phyloP scores from a whole-genome alignment of 1,140 invertebrate species.

The Lamellibrachia luymesi region DNA sequence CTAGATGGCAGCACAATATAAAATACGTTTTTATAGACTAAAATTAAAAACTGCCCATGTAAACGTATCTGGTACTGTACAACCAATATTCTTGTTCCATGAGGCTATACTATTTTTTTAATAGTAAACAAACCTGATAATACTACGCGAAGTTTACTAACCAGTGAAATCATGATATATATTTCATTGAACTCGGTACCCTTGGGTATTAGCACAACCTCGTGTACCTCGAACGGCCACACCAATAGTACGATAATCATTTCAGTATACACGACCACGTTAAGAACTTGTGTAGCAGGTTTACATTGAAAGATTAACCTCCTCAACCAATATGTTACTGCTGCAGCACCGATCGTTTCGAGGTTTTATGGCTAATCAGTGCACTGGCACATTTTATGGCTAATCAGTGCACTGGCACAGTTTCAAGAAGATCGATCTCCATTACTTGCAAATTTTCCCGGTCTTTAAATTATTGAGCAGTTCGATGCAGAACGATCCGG shows the following conservation, averaged over 20 bases:
- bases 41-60: too few species aligned
- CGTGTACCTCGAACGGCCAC: too few species aligned
- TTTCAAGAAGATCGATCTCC: neutral
- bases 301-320: neutral
- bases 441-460: neutral
- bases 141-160: neutral
- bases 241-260: too few species aligned
- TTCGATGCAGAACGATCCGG: neutral
- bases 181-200: neutral
- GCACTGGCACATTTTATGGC: neutral
- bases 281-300: neutral
- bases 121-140: neutral
- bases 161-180: neutral
- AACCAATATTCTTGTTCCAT: too few species aligned
- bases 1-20: too few species aligned
- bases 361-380: neutral
- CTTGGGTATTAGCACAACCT: too few species aligned
- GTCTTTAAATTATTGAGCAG: neutral
- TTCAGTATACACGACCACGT: neutral
- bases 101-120: neutral
- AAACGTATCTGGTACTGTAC: too few species aligned
- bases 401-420: neutral
- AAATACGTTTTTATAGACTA: too few species aligned
- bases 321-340: neutral
- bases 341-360: neutral